A percentile compares a stretch with the other conserved stretches of the same genome.
Conservation (phyloP, 2,888 invertebrate genomes). For the Chirona hameri region DNA sequence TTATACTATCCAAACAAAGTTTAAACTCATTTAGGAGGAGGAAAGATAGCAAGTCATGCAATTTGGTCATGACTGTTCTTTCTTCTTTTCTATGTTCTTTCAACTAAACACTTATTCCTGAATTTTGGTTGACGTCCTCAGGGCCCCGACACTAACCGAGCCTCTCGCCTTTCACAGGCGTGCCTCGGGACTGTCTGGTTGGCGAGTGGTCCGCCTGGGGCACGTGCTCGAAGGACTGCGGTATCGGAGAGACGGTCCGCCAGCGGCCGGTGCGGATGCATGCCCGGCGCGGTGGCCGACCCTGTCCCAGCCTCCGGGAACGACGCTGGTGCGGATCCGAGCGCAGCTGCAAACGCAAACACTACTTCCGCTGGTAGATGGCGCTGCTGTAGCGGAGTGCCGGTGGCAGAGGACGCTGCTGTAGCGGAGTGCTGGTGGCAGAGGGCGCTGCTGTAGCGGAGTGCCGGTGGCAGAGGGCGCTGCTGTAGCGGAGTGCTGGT, state of each 20-base stretch:
- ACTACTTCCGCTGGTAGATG: slow-evolving; percentile 59
- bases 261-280: slow-evolving; percentile 71
- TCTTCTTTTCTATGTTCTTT: no score
- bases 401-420: background rate
- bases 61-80: no score
- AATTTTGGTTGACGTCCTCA: no score
- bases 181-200: slow-evolving; percentile 76
- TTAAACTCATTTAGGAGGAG: no score
- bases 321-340: slow-evolving; percentile 84
- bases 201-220: slow-evolving; percentile 84
- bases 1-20: no score
- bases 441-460: background rate
- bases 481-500: no score
- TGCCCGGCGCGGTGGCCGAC: slow-evolving; percentile 71
- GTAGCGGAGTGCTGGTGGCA: background rate
- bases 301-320: slow-evolving; percentile 78
- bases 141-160: no score
- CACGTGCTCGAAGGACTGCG: slow-evolving; percentile 80
- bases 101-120: no score
- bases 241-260: slow-evolving; percentile 81
- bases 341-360: slow-evolving; percentile 58
- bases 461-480: background rate
- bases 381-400: background rate
- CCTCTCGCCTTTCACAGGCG: slow-evolving; percentile 54
- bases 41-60: no score